phyloP scores from a whole-genome alignment of 2,888 invertebrate genomes.

The Cremastobaeus sp. region DNA sequence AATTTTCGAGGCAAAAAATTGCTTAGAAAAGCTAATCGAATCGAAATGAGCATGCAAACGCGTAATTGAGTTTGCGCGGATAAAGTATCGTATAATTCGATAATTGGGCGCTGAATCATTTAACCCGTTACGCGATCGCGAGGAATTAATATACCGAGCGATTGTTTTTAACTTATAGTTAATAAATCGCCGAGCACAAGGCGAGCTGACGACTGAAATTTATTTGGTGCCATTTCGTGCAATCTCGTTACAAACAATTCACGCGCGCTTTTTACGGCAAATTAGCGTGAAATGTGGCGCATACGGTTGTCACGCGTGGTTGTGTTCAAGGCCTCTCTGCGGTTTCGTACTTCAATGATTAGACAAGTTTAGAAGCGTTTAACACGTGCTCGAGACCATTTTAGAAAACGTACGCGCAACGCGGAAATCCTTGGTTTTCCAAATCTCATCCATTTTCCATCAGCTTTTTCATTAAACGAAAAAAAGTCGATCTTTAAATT shows the following conservation, averaged over 20 bases:
- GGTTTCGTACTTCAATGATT: slow-evolving; percentile 42
- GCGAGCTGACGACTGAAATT: slow-evolving; percentile 38
- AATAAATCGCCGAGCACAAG: slow-evolving; percentile 38
- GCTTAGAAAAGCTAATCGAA: too few relatives aligned
- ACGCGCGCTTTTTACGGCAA: slow-evolving; percentile 44
- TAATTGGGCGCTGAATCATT: too few relatives aligned
- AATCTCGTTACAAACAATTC: slow-evolving; percentile 40
- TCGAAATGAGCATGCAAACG: too few relatives aligned
- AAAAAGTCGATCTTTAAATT: slow-evolving; percentile 10
- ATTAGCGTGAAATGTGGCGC: slow-evolving; percentile 50
- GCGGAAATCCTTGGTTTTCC: slow-evolving; percentile 40
- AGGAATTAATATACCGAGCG: slow-evolving; percentile 18
- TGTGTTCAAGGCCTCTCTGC: slow-evolving; percentile 46
- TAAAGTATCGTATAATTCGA: too few relatives aligned
- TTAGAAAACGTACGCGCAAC: slow-evolving; percentile 22
- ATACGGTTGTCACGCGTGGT: slow-evolving; percentile 38
- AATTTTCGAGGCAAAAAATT: background rate
- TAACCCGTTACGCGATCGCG: background rate
- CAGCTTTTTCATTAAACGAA: background rate
- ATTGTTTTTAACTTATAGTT: slow-evolving; percentile 28
- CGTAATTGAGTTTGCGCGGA: too few relatives aligned
- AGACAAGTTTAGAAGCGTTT: slow-evolving; percentile 49
- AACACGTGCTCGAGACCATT: slow-evolving; percentile 46
- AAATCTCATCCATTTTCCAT: slow-evolving; percentile 23
- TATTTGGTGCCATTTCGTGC: slow-evolving; percentile 36